A percentile compares a stretch with the other conserved stretches of the same genome.
Evolutionary conservation across 2,888 invertebrate genomes (phyloP).

Genomic region (Tryphoninae sp.): DNA sequence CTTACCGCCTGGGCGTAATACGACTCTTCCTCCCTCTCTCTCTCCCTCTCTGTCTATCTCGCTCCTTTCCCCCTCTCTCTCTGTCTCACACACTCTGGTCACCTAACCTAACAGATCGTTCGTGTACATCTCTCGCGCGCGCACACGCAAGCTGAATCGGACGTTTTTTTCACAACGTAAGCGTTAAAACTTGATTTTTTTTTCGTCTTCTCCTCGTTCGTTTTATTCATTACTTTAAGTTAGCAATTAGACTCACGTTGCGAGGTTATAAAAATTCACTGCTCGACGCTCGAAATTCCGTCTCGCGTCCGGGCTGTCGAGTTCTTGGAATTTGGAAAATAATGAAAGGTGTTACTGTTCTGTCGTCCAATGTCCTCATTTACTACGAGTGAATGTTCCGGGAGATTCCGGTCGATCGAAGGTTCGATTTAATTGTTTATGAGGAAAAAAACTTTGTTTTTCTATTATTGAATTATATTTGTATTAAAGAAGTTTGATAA

Average conservation of each 20-base stretch:
- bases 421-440: slow-evolving; percentile 14
- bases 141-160: slow-evolving; percentile 52
- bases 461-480: neutral
- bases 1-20: slow-evolving; percentile 64
- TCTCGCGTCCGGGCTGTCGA: slow-evolving; percentile 4
- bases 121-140: slow-evolving; percentile 55
- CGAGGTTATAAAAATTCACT: neutral
- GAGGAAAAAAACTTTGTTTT: neutral
- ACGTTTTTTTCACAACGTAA: slow-evolving; percentile 53
- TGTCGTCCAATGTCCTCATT: slow-evolving; percentile 42
- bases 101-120: slow-evolving; percentile 62
- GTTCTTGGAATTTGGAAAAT: slow-evolving; percentile 29
- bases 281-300: slow-evolving; percentile 1
- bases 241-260: neutral
- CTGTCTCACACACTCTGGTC: slow-evolving; percentile 29
- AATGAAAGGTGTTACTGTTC: slow-evolving; percentile 20
- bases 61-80: slow-evolving; percentile 7
- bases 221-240: slow-evolving; percentile 5
- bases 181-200: slow-evolving; percentile 53
- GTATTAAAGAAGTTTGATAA: too few relatives aligned
- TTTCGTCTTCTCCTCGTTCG: neutral
- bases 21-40: slow-evolving; percentile 45
- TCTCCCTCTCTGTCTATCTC: neutral
- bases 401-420: neutral
- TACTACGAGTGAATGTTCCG: slow-evolving; percentile 19